Evolutionary conservation across 2,888 invertebrate species (phyloP).

Genomic region (Melanostoma mellinum): DNA sequence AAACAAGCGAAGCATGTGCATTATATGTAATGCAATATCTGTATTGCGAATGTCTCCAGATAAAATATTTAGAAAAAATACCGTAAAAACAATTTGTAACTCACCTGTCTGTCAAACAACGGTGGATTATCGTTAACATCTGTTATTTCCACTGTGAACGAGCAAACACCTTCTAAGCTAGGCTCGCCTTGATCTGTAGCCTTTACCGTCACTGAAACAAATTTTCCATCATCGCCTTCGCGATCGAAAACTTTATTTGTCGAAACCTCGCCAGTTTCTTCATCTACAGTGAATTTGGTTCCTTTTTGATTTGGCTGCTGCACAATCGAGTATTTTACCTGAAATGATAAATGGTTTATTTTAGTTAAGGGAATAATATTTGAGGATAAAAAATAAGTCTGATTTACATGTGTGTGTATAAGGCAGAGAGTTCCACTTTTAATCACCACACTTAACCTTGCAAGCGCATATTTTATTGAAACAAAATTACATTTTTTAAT

Average conservation of each 20-base stretch:
- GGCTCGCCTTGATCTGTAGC: conserved; percentile 99
- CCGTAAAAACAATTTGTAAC: conserved; percentile 75
- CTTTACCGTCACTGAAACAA: conserved; percentile 97
- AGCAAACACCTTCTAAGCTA: conserved; percentile 98
- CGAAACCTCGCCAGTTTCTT: conserved; percentile 96
- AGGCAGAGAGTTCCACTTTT: too few relatives aligned
- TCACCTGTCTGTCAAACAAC: conserved; percentile 95
- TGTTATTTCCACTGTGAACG: conserved; percentile 98
- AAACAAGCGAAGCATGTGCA: too few relatives aligned
- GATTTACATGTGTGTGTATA: too few relatives aligned
- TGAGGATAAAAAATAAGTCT: too few relatives aligned
- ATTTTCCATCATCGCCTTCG: conserved; percentile 97
- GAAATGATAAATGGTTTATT: conserved; percentile 35
- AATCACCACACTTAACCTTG: too few relatives aligned
- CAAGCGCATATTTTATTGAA: too few relatives aligned
- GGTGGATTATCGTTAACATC: conserved; percentile 99
- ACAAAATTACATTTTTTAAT: too few relatives aligned
- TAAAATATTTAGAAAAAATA: neutral
- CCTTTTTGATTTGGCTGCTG: conserved; percentile 97
- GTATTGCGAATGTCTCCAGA: too few relatives aligned
- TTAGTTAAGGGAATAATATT: too few relatives aligned
- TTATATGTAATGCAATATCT: too few relatives aligned
- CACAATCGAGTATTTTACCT: conserved; percentile 97
- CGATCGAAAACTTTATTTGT: conserved; percentile 98
- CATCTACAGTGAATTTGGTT: conserved; percentile 97